Evolutionary conservation across 2,797 vertebrate species (phyloP).

Genomic region (Peromyscus eremicus): DNA sequence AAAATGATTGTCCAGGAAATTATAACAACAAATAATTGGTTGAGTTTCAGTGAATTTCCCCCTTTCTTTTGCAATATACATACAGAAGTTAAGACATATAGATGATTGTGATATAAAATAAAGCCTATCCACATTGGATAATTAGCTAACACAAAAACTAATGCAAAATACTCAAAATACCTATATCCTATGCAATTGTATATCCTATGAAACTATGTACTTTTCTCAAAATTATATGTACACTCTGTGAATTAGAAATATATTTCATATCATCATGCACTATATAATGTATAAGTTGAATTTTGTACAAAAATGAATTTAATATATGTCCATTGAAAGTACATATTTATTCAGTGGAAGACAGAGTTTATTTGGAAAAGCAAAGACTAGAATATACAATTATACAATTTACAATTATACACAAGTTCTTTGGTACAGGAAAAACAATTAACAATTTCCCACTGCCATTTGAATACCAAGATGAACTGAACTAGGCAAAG

Average conservation of each 20-base stretch:
- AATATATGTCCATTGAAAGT: conserved; percentile 19
- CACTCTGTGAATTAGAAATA: background rate
- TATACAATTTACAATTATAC: conserved; percentile 1
- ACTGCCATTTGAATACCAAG: conserved; percentile 80
- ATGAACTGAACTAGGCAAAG: conserved; percentile 78
- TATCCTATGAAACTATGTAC: background rate
- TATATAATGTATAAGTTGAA: conserved; percentile 12
- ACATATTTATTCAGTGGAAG: background rate
- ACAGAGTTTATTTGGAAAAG: conserved; percentile 59
- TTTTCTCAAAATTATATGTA: conserved; percentile 17
- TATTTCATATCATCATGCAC: background rate
- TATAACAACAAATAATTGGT: background rate
- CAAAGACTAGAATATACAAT: background rate
- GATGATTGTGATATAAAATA: background rate
- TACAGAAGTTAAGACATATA: background rate
- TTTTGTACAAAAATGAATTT: conserved; percentile 48
- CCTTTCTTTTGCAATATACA: background rate
- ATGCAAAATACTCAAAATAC: background rate
- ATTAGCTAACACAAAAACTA: conserved; percentile 10
- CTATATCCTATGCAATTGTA: background rate
- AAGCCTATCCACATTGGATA: background rate
- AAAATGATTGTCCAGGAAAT: background rate
- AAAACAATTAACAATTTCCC: conserved; percentile 69
- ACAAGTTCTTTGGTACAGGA: conserved; percentile 23
- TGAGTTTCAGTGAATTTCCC: background rate